These are phyloP conservation scores for Ischnura elegans DNA, from an alignment of 2,888 invertebrate genomes.

Conservation along the genomic window DNA sequence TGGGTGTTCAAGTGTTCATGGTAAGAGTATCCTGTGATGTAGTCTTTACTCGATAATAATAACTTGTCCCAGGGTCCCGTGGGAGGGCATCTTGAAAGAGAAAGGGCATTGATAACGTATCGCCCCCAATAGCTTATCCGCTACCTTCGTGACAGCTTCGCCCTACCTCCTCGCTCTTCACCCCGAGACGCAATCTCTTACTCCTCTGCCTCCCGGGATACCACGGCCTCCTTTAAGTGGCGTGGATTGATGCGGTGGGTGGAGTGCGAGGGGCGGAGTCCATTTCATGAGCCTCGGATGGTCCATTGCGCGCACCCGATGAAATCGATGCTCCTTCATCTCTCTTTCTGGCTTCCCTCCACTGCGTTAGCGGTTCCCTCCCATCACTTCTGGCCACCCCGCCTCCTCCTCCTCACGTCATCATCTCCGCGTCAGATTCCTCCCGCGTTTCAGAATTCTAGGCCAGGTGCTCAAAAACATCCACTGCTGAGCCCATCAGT, in stretches of 20 bases:
- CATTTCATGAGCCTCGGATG: neutral
- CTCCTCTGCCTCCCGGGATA: neutral
- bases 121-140: conserved; percentile 42
- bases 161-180: conserved; percentile 21
- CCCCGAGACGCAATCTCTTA: neutral
- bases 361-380: neutral
- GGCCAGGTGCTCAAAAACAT: neutral
- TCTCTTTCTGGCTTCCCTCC: neutral
- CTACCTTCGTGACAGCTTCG: conserved; percentile 32
- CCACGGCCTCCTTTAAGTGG: conserved; percentile 49
- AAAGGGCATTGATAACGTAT: conserved; percentile 32
- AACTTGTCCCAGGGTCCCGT: neutral
- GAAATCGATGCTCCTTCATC: conserved; percentile 20
- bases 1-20: too few species aligned
- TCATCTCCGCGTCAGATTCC: neutral
- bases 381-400: neutral
- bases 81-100: neutral
- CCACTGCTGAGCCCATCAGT: neutral
- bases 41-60: neutral
- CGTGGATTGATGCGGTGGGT: conserved; percentile 51
- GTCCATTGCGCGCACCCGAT: conserved; percentile 45
- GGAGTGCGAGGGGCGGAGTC: conserved; percentile 40
- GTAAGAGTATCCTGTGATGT: neutral
- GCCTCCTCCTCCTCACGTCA: neutral
- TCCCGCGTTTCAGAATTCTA: neutral